Evolutionary conservation across 2,888 invertebrate genomes (phyloP), one percentile per base, ranked within the genome.

Genomic region (Volucella inanis): DNA sequence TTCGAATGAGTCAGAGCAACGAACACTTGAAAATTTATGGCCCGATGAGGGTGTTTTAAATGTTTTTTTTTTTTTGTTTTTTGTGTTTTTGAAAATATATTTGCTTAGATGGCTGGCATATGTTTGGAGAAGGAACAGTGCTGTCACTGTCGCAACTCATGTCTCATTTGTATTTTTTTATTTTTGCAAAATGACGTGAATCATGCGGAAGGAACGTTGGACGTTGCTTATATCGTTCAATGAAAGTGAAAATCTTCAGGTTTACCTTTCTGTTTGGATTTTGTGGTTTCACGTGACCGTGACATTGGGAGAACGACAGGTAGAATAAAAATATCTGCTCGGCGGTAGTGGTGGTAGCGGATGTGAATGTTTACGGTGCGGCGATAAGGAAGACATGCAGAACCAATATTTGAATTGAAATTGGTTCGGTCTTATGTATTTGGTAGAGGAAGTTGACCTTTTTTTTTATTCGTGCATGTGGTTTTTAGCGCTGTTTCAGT

Each of bases 1-100:
- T 84, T 75, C 54, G 70, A 84, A 79, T 79, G 70, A 84, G 75
- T 79, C 75, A 84, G 74, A 15, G 38, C 12, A 31, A 31, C 39
- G 55, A 57, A 67, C 62, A 68, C 62, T 64, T 9, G 52, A 65
- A 61, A 70, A 75, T 71, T 61, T 78, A 84, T 74, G 57, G 45
- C 52, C 64, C 54, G 39, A 11, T 39, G 64, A 59, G 59, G 67
- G 55, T 39, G 71, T 59, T 54, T 77, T 18, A 10, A 15, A 10
- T 59, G 18, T 54, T 38, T 70, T 75, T 39, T 39, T 15, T 61
- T 38, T 52, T 18, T 43, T 15, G 10, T 18, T 38, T 52, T 61
- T 39, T 50, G 6, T 59, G 15, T 39, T 31, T 31, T 31, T 31
- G 31, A 31, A 31, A 6, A 31, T 31, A 31, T 31, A 31, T 31